Percentiles rank a stretch among this genome's conserved stretches.
These are phyloP conservation scores for Oryzias melastigma DNA, from an alignment of 2,113 vertebrate genomes.

Conservation along the genomic window DNA sequence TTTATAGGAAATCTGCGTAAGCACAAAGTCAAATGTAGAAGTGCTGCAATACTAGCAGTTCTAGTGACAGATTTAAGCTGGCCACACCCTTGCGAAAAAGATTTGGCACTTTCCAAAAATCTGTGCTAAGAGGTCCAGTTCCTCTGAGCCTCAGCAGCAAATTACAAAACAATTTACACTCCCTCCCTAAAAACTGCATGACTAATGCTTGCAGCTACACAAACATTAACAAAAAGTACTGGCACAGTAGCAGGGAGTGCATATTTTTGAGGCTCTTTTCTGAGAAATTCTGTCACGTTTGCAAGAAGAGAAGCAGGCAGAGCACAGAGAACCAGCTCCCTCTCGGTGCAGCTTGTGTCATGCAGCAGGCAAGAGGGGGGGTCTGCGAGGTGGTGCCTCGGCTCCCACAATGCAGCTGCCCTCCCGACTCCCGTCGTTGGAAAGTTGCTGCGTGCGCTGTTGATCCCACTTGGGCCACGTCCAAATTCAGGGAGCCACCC, in stretches of 20 bases:
- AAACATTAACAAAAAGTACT: slow-evolving; percentile 9
- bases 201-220: slow-evolving; percentile 14
- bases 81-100: slow-evolving; percentile 1
- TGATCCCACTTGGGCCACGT: slow-evolving; percentile 60
- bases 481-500: slow-evolving; percentile 55
- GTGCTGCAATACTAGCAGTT: background rate
- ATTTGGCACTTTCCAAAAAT: slow-evolving; percentile 5
- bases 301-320: slow-evolving; percentile 31
- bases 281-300: slow-evolving; percentile 28
- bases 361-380: slow-evolving; percentile 49
- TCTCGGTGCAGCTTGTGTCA: slow-evolving; percentile 63
- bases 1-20: background rate
- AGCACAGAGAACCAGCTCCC: slow-evolving; percentile 35
- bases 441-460: slow-evolving; percentile 50
- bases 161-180: slow-evolving; percentile 17
- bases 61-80: background rate
- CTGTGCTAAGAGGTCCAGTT: slow-evolving; percentile 6
- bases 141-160: slow-evolving; percentile 7
- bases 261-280: slow-evolving; percentile 22
- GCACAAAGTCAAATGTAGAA: slow-evolving; percentile 22
- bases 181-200: slow-evolving; percentile 5
- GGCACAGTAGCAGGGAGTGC: slow-evolving; percentile 12
- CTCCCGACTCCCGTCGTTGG: slow-evolving; percentile 32
- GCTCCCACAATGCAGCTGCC: slow-evolving; percentile 69
- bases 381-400: slow-evolving; percentile 50